A percentile compares a stretch with the other conserved stretches of the same genome.
These are phyloP conservation scores for Ariopsis seemanni DNA, from an alignment of 2,113 vertebrate species.

Conservation along the genomic window DNA sequence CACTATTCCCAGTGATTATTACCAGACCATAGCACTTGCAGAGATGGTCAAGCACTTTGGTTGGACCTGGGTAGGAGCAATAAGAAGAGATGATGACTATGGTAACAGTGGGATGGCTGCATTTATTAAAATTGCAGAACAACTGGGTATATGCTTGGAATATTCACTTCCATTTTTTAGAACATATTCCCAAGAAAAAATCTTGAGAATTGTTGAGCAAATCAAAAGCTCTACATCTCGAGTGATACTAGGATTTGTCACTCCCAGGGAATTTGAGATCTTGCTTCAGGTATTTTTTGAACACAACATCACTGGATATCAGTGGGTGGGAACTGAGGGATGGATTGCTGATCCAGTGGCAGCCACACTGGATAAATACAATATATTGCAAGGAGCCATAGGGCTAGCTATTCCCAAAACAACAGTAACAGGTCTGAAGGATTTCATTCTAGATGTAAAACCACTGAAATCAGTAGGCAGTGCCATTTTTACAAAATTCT, in stretches of 20 bases:
- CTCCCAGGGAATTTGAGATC: slow-evolving; percentile 61
- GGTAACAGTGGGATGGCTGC: slow-evolving; percentile 52
- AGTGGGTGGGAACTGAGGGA: too few relatives aligned
- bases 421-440: slow-evolving; percentile 61
- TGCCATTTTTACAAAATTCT: too few relatives aligned
- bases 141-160: too few relatives aligned
- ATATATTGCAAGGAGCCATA: slow-evolving; percentile 49
- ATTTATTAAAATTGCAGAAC: slow-evolving; percentile 49
- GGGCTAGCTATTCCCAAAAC: slow-evolving; percentile 64
- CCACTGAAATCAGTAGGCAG: too few relatives aligned
- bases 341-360: slow-evolving; percentile 22
- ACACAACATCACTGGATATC: slow-evolving; percentile 52
- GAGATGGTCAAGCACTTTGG: too few relatives aligned
- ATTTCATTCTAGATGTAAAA: slow-evolving; percentile 49
- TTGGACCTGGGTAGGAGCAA: too few relatives aligned
- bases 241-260: slow-evolving; percentile 68
- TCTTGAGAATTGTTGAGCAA: slow-evolving; percentile 33
- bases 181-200: too few relatives aligned
- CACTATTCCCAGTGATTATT: too few relatives aligned
- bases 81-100: too few relatives aligned
- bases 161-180: too few relatives aligned
- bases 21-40: too few relatives aligned
- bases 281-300: slow-evolving; percentile 58
- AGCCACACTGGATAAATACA: slow-evolving; percentile 53
- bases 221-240: slow-evolving; percentile 67